Base-by-base conservation (phyloP, 2,888 invertebrate genomes). In the Epistrophella euchroma region DNA sequence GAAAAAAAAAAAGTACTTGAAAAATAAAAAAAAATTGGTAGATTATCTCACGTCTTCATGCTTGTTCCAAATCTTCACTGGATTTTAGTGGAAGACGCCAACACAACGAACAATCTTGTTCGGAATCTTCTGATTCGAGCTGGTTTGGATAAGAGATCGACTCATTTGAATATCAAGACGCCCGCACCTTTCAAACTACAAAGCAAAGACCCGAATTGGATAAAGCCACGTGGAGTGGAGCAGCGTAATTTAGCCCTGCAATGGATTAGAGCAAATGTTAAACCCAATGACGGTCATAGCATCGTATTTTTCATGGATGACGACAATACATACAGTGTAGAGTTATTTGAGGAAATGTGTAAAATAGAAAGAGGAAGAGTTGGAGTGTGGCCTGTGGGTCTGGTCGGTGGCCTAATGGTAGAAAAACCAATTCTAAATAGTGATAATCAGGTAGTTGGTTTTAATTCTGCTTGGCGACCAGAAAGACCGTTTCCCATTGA, bases 281-380 rank as follows among this genome's bases (percentile, higher is more conserved):
- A 62, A 10, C 94, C 88, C 92, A 94, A 89, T 96, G 70, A 74
- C 0, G 55, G 17, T 0, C 91, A 90, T 72, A 88, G 89, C 43
- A 95, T 98, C 47, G 96, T 99, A 0, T 99, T 96, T 92, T 99
- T 99, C 92, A 98, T 98, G 93, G 99, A 99, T 90, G 99, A 99
- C 92, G 99, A 99, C 91, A 99, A 99, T 91, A 96, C 98, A 0
- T 99, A 99, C 91, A 95, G 96, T 62, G 92, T 98, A 35, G 96
- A 97, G 91, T 92, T 99, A 13, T 99, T 99, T 93, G 95, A 96
- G 79, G 98, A 98, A 95, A 97, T 98, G 94, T 93, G 96, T 22
- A 95, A 95, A 91, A 95, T 98, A 2, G 94, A 95, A 88, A 95
- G 94, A 88, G 91, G 91, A 0, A 90, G 89, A 37, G 98, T 98